These are phyloP conservation scores for Aviceda subcristata DNA, from an alignment of 2,113 vertebrate genomes.

Conservation along the genomic window DNA sequence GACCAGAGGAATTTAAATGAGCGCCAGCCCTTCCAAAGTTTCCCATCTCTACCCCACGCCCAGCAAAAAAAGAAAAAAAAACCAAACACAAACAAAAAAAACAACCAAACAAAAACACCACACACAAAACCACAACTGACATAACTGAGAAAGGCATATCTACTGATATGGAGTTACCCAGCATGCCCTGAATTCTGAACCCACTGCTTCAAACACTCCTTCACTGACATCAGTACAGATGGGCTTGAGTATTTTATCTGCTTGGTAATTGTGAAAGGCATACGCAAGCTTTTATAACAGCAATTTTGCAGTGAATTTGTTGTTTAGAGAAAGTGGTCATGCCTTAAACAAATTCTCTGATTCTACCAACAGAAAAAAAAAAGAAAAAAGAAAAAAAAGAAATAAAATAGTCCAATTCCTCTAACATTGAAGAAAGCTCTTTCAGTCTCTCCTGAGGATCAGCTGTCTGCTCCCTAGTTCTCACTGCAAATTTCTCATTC, in stretches of 20 bases:
- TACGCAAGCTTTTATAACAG: background rate
- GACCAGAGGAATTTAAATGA: background rate
- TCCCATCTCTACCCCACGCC: background rate
- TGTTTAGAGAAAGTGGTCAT: background rate
- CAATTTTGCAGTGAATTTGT: background rate
- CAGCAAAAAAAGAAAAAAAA: background rate
- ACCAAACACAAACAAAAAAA: background rate
- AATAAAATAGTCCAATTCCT: background rate
- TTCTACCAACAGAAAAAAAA: background rate
- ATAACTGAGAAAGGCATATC: background rate
- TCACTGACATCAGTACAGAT: background rate
- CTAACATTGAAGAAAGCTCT: background rate
- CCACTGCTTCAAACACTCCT: background rate
- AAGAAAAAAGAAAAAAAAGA: no score
- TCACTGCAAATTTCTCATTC: background rate
- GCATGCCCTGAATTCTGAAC: background rate
- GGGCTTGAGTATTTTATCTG: background rate
- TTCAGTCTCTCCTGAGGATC: background rate
- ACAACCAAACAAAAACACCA: background rate
- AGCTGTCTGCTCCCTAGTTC: background rate
- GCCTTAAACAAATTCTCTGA: background rate
- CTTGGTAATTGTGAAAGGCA: background rate
- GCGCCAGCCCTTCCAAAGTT: background rate
- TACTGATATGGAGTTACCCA: background rate
- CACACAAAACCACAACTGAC: background rate